A percentile compares a stretch with the other conserved stretches of the same genome.
Conservation (phyloP, 2,113 vertebrate species). For the Sylvietta virens region DNA sequence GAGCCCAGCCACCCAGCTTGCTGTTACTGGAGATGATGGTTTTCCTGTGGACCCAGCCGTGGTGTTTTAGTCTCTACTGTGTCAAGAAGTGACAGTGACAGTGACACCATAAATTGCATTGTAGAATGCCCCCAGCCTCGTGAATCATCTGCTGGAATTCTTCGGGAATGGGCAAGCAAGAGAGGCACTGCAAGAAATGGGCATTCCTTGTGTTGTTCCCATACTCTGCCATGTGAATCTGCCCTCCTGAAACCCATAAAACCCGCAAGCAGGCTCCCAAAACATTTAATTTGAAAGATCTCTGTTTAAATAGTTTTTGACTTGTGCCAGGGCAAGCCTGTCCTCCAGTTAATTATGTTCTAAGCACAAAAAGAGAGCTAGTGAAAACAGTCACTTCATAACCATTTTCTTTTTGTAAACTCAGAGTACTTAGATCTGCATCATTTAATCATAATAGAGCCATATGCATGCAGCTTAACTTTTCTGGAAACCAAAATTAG, state of each 20-base stretch:
- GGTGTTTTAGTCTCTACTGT: background rate
- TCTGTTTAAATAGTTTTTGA: slow-evolving; percentile 5
- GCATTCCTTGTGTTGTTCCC: slow-evolving; percentile 3
- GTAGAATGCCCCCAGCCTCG: background rate
- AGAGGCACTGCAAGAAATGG: background rate
- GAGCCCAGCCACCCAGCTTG: background rate
- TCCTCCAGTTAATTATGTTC: slow-evolving; percentile 54
- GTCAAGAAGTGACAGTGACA: background rate
- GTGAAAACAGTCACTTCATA: slow-evolving; percentile 53
- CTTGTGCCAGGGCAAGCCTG: slow-evolving; percentile 33
- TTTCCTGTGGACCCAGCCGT: background rate
- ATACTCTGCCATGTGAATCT: slow-evolving; percentile 42
- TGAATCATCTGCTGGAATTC: background rate
- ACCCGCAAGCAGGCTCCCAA: slow-evolving; percentile 6
- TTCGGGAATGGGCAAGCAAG: background rate
- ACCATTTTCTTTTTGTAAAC: slow-evolving; percentile 60
- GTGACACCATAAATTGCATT: background rate
- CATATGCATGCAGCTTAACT: slow-evolving; percentile 42
- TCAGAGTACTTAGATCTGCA: slow-evolving; percentile 29
- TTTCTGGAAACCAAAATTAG: slow-evolving; percentile 51
- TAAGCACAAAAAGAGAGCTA: slow-evolving; percentile 28
- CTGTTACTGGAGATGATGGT: background rate
- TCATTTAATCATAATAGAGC: slow-evolving; percentile 54
- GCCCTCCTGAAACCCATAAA: slow-evolving; percentile 39
- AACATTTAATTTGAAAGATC: slow-evolving; percentile 61